Evolutionary conservation across 2,797 vertebrate genomes (phyloP), one percentile per base, ranked within the genome.

Genomic region (Galaxias olidus): DNA sequence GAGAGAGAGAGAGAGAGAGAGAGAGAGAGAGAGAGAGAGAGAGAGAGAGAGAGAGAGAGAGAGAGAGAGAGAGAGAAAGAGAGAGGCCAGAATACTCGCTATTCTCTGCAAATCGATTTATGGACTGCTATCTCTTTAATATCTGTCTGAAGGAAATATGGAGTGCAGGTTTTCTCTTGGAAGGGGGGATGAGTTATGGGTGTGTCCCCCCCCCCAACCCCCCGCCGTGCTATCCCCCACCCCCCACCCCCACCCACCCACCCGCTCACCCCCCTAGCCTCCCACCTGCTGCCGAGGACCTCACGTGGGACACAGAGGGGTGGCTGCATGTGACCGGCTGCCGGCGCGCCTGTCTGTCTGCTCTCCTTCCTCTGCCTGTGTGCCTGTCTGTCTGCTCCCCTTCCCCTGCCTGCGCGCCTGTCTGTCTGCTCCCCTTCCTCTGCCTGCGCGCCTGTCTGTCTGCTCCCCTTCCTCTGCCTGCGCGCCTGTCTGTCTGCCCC

Each of bases 121-220:
- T 77, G 69, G 68, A 68, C 62, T 42, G 13, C 75, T 81, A 81
- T 84, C 70, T 81, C 85, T 87, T 84, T 81, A 87, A 86, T 87
- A 79, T 86, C 77, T 74, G 70, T 60, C 72, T 75, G 56, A 58
- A 78, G 66, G 78, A 78, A 84, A 83, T 78, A 67, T 68, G 73
- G 69, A 80, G 71, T 46, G 46, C 14, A 10, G 52, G 43, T 12
- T n/a, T 30, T 14, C 43, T n/a, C 52, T 63, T 51, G 48, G 66
- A 70, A 66, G 19, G 41, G 41, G 52, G 61, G 69, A 55, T 54
- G 44, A 74, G 74, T 79, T 80, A 75, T 77, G 72, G 60, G 73
- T 66, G 65, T 13, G 14, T n/a, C 41, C 43, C 14, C 46, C 41
- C 15, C 11, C 56, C 20, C 48, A 30, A n/a, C n/a, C n/a, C n/a